phyloP scores from a whole-genome alignment of 2,113 vertebrate genomes.

The Protomyctophum bolini region DNA sequence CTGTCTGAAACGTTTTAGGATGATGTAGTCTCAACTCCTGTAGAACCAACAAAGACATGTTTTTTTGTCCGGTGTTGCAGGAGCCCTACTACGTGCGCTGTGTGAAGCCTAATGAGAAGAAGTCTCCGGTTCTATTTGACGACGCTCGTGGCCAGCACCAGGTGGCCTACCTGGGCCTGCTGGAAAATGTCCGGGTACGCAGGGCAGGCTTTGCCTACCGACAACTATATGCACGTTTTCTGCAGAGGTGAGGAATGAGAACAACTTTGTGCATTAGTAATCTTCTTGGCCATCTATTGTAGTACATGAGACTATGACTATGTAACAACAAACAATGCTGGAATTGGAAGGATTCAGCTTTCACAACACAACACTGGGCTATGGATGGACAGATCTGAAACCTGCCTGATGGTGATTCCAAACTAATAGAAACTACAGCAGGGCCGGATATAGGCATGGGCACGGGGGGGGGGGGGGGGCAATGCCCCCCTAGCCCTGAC shows the following conservation, averaged over 20 bases:
- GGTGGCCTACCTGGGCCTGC: constrained; percentile 89
- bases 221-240: constrained; percentile 88
- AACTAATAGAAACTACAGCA: neutral
- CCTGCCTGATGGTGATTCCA: too few species aligned
- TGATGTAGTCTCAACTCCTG: too few species aligned
- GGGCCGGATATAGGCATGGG: too few species aligned
- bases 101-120: constrained; percentile 92
- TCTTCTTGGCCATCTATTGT: neutral
- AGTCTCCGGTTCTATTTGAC: constrained; percentile 82
- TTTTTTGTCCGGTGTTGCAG: constrained; percentile 59
- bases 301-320: too few species aligned
- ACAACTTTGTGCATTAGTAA: neutral
- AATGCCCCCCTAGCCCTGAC: too few species aligned
- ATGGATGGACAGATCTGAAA: too few species aligned
- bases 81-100: constrained; percentile 95
- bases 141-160: constrained; percentile 87
- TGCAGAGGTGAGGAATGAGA: constrained; percentile 83
- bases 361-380: neutral
- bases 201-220: constrained; percentile 92
- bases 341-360: too few species aligned
- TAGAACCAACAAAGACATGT: neutral
- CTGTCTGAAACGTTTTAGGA: too few species aligned
- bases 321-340: too few species aligned
- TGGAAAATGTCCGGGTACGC: constrained; percentile 93
- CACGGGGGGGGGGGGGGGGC: too few species aligned